Conservation (phyloP, 2,797 vertebrate species). For the Meriones psammophilus region DNA sequence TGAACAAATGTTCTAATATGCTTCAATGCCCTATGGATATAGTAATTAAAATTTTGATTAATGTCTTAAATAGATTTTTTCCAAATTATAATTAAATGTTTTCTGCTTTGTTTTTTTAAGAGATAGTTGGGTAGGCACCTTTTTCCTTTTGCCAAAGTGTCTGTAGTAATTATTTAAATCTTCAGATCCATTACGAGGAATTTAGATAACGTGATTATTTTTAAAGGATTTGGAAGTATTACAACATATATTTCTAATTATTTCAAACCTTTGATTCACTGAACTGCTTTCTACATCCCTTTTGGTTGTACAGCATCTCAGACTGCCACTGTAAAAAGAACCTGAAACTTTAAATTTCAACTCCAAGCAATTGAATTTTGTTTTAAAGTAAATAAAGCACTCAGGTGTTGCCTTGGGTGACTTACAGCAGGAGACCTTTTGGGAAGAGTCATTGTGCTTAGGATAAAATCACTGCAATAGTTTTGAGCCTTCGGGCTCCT, state of each 20-base stretch:
- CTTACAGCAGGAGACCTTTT: constrained; percentile 69
- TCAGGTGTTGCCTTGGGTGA: constrained; percentile 63
- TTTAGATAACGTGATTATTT: constrained; percentile 75
- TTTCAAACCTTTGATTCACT: constrained; percentile 69
- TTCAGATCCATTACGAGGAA: constrained; percentile 75
- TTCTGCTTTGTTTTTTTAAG: constrained; percentile 74
- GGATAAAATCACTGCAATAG: constrained; percentile 61
- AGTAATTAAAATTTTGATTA: constrained; percentile 83
- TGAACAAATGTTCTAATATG: constrained; percentile 77
- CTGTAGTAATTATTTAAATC: constrained; percentile 81
- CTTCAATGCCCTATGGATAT: constrained; percentile 76
- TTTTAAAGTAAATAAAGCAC: constrained; percentile 77
- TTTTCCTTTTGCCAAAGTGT: constrained; percentile 67
- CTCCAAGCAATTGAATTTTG: constrained; percentile 73
- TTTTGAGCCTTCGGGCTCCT: constrained; percentile 70
- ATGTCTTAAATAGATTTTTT: constrained; percentile 74
- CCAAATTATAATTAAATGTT: constrained; percentile 80
- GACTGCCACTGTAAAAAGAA: constrained; percentile 71
- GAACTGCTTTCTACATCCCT: constrained; percentile 54
- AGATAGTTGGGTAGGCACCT: constrained; percentile 62
- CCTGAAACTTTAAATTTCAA: constrained; percentile 78
- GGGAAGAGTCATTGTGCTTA: constrained; percentile 64
- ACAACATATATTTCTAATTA: constrained; percentile 74
- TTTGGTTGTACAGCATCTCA: constrained; percentile 45
- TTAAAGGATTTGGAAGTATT: constrained; percentile 63